Conservation (phyloP, 2,888 invertebrate species). For the Zootermopsis nevadensis region DNA sequence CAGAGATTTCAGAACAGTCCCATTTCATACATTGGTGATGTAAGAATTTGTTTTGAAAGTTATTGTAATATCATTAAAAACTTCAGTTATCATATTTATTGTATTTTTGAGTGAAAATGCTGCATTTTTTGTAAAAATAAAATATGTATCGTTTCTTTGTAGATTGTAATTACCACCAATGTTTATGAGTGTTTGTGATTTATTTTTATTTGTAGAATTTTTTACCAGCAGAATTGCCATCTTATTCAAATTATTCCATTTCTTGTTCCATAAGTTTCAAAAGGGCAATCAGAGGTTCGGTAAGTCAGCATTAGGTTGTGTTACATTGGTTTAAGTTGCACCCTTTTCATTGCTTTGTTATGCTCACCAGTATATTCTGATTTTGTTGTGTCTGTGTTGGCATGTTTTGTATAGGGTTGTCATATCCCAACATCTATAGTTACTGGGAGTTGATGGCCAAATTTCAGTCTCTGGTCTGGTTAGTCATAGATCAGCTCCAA, state of each 20-base stretch:
- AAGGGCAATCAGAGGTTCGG: constrained; percentile 44
- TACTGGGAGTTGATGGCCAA: too few relatives aligned
- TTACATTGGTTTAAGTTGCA: constrained; percentile 2
- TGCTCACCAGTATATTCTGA: neutral
- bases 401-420: neutral
- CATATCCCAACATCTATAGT: neutral
- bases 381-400: neutral
- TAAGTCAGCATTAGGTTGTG: constrained; percentile 33
- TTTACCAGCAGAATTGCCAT: constrained; percentile 23
- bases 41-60: neutral
- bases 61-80: constrained; percentile 17
- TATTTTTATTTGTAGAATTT: constrained; percentile 28
- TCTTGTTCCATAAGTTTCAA: constrained; percentile 50
- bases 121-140: constrained; percentile 23
- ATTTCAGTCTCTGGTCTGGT: too few relatives aligned
- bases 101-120: constrained; percentile 13
- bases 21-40: neutral
- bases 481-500: too few relatives aligned
- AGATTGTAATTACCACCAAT: constrained; percentile 17
- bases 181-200: constrained; percentile 22
- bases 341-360: neutral
- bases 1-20: constrained; percentile 2
- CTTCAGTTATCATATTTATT: constrained; percentile 14
- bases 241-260: constrained; percentile 42
- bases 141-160: constrained; percentile 12